phyloP scores from a whole-genome alignment of 2,888 invertebrate genomes.

The Chrysodeixis includens region DNA sequence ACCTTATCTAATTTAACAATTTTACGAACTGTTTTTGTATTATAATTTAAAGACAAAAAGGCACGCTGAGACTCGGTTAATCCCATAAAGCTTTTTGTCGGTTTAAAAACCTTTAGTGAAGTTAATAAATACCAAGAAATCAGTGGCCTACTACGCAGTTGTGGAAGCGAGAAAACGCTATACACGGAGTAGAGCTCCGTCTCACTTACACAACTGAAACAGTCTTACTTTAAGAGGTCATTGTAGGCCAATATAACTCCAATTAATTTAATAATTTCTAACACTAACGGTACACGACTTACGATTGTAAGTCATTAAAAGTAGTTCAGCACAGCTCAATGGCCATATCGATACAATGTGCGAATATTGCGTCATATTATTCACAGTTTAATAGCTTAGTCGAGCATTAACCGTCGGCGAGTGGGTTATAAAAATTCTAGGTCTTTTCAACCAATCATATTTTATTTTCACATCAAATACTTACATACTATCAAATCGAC shows the following conservation, averaged over 20 bases:
- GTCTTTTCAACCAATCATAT: neutral
- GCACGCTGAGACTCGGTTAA: neutral
- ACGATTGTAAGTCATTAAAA: neutral
- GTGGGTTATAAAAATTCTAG: constrained; percentile 2
- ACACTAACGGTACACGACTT: neutral
- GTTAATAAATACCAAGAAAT: neutral
- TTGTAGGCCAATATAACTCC: too few relatives aligned
- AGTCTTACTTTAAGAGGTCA: too few relatives aligned
- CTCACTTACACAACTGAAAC: too few relatives aligned
- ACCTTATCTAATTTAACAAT: constrained; percentile 3
- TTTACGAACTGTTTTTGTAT: constrained; percentile 4
- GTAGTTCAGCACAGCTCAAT: neutral
- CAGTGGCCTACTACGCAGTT: neutral
- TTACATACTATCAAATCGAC: too few relatives aligned
- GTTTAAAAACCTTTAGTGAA: neutral
- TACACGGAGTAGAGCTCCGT: too few relatives aligned
- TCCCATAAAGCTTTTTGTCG: neutral
- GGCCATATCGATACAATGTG: neutral
- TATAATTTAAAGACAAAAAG: neutral
- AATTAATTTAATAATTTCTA: neutral
- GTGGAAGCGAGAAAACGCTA: too few relatives aligned
- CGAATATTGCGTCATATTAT: neutral
- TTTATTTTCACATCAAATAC: too few relatives aligned
- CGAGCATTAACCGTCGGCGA: neutral
- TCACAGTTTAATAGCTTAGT: neutral